Conservation (phyloP, 1,140 invertebrate genomes). For the Probaryconus sp. region DNA sequence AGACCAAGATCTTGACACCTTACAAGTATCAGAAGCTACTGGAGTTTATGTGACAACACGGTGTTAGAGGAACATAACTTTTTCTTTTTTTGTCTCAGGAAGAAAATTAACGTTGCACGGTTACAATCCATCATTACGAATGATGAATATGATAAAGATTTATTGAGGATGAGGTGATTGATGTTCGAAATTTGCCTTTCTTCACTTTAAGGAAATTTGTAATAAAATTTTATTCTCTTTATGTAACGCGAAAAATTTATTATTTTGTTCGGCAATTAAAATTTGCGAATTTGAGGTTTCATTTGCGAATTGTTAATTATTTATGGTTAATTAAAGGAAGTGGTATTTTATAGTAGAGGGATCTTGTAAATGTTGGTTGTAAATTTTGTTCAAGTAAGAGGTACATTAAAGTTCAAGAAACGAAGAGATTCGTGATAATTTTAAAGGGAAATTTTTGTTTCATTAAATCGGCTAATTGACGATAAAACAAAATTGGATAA, state of each 20-base stretch:
- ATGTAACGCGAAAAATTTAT: conserved; percentile 3
- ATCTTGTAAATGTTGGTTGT: no score
- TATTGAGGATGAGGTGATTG: neutral
- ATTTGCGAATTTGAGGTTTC: neutral
- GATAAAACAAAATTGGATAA: no score
- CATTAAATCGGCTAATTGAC: no score
- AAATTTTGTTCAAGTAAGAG: no score
- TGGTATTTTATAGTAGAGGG: no score
- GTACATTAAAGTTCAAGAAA: no score
- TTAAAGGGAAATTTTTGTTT: no score
- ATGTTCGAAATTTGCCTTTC: conserved; percentile 2
- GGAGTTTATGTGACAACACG: neutral
- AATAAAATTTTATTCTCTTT: neutral
- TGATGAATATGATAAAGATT: conserved; percentile 1
- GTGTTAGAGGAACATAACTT: neutral
- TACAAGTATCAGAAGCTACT: conserved; percentile 6
- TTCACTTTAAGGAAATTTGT: neutral
- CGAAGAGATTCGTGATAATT: no score
- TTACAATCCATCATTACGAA: neutral
- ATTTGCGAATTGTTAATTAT: no score
- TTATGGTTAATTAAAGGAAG: no score
- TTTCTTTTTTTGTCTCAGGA: neutral
- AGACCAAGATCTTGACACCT: conserved; percentile 4
- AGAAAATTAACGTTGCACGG: neutral
- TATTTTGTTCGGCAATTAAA: neutral